phyloP scores from a whole-genome alignment of 2,888 invertebrate genomes.

The Cerastis rubricosa region DNA sequence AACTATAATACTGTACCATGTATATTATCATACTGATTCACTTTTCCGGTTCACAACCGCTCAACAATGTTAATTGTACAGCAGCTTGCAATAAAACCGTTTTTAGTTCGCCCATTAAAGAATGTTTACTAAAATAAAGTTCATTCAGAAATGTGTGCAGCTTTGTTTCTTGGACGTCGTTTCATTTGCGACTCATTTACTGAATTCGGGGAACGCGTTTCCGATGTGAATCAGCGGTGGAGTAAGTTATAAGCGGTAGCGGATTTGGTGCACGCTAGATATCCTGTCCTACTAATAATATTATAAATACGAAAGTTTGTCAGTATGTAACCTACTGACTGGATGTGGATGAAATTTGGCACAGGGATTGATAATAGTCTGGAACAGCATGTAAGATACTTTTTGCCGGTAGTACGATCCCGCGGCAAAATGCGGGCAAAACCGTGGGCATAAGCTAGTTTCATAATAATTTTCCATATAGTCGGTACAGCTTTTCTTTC shows the following conservation, averaged over 20 bases:
- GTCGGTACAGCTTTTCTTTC: background rate
- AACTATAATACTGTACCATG: background rate
- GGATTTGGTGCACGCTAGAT: background rate
- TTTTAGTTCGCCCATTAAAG: constrained; percentile 38
- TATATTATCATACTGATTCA: constrained; percentile 10
- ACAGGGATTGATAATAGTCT: too few relatives aligned
- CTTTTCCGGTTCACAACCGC: constrained; percentile 12
- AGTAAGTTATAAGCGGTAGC: constrained; percentile 29
- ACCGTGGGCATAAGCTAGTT: too few relatives aligned
- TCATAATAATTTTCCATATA: too few relatives aligned
- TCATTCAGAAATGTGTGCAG: constrained; percentile 54
- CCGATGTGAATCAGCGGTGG: constrained; percentile 49
- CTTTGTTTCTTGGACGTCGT: constrained; percentile 54
- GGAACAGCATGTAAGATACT: too few relatives aligned
- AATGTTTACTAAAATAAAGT: constrained; percentile 52
- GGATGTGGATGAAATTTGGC: too few relatives aligned
- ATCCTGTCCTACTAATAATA: too few relatives aligned
- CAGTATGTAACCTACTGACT: too few relatives aligned
- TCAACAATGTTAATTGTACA: constrained; percentile 28
- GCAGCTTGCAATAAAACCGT: constrained; percentile 42
- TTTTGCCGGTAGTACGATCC: too few relatives aligned
- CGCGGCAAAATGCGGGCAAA: too few relatives aligned
- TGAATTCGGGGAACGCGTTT: constrained; percentile 50
- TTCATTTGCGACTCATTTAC: constrained; percentile 51
- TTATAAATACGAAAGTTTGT: too few relatives aligned